Evolutionary conservation across 1,140 invertebrate species (phyloP), one percentile per base, ranked within the genome.

Genomic region (Drosophila ambigua): DNA sequence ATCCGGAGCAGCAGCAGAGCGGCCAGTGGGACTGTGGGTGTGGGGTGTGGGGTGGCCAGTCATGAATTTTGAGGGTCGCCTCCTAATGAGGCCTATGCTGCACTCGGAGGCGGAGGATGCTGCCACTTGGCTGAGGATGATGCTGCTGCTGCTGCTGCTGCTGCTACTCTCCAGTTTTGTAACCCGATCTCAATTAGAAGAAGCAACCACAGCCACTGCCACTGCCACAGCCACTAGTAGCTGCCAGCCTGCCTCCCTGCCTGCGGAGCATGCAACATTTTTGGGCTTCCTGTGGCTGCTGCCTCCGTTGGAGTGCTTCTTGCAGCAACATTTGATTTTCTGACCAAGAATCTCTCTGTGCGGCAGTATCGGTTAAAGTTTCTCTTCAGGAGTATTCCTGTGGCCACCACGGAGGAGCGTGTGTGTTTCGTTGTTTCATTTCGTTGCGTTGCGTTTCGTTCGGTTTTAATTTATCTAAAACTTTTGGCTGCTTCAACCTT

Each of bases 171-270:
- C 35, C 35, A 13, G 11, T 39, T 39, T 39, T 39, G 35, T 39
- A 88, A 87, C 67, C 74, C 54, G 82, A 87, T 63, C 82, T 87
- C 82, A 87, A 87, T 87, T 87, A 87, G 83, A 75, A 57, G 23
- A 58, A n/a, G 61, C 49, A 75, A 75, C 60, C 58, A 65, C 61
- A 59, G 72, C 31, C 31, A 43, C n/a, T n/a, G 15, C 50, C 28
- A 23, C 39, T 46, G 26, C 9, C 16, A 24, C 26, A n/a, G n/a
- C n/a, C n/a, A n/a, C n/a, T n/a, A n/a, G n/a, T 28, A 28, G 26
- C 6, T 28, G 26, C 2, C 24, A 8, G 31, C n/a, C 48, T 28
- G 20, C 20, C 20, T 20, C 1, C 23, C n/a, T 28, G 2, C 26
- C 0, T 6, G 26, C 1, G 1, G 26, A 28, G 13, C 35, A 11